These are phyloP conservation scores for Cerceris ruficornis DNA, from an alignment of 2,888 invertebrate genomes.

Conservation along the genomic window DNA sequence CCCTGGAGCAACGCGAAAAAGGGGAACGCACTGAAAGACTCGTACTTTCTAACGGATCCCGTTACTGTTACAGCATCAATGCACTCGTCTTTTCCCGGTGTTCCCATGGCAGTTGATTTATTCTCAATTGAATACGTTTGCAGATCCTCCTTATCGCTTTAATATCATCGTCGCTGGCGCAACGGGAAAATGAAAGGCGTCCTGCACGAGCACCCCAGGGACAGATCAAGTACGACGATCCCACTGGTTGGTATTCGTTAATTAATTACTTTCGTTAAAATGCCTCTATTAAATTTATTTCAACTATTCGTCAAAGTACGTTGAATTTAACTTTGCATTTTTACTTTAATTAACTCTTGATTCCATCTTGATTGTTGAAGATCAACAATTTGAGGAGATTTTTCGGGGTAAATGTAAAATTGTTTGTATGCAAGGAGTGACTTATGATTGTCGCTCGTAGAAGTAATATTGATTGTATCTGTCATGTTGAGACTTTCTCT, in stretches of 20 bases:
- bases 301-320: background rate
- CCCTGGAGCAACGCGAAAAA: slow-evolving; percentile 15
- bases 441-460: no score
- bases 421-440: no score
- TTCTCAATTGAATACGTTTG: slow-evolving; percentile 24
- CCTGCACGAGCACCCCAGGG: slow-evolving; percentile 68
- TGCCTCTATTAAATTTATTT: background rate
- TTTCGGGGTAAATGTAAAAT: no score
- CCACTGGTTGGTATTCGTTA: slow-evolving; percentile 68
- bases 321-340: background rate
- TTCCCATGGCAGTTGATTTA: slow-evolving; percentile 26
- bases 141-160: slow-evolving; percentile 70
- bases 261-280: background rate
- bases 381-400: no score
- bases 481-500: no score
- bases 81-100: slow-evolving; percentile 7
- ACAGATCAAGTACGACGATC: slow-evolving; percentile 73
- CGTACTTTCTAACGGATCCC: slow-evolving; percentile 50
- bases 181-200: slow-evolving; percentile 57
- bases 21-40: slow-evolving; percentile 18
- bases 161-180: slow-evolving; percentile 61
- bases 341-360: background rate
- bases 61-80: slow-evolving; percentile 41
- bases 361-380: no score
- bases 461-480: no score